These are phyloP conservation scores for Neodon shergylaensis DNA, from an alignment of 2,113 vertebrate genomes.

Conservation along the genomic window DNA sequence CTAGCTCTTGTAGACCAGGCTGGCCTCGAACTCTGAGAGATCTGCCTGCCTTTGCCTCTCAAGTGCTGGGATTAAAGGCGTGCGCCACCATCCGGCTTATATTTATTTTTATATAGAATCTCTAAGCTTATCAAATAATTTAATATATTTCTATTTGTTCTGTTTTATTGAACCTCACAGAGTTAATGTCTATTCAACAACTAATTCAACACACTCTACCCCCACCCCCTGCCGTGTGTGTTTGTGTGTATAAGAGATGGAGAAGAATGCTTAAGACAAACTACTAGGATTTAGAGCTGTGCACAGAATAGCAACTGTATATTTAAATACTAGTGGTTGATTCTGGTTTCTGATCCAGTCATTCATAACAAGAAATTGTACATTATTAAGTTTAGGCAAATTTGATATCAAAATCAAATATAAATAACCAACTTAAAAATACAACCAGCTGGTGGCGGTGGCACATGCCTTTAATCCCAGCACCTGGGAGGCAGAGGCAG, in stretches of 20 bases:
- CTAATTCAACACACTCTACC: neutral
- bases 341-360: conserved; percentile 42
- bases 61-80: too few relatives aligned
- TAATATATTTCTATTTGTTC: conserved; percentile 7
- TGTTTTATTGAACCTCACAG: conserved; percentile 13
- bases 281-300: conserved; percentile 11
- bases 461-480: too few relatives aligned
- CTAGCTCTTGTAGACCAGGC: too few relatives aligned
- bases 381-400: conserved; percentile 57
- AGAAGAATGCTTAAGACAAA: conserved; percentile 40
- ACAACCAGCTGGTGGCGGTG: too few relatives aligned
- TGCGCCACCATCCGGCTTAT: too few relatives aligned
- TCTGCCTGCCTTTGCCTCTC: too few relatives aligned
- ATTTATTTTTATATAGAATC: neutral
- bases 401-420: conserved; percentile 31
- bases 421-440: neutral
- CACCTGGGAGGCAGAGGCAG: too few relatives aligned
- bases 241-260: neutral
- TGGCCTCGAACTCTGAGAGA: too few relatives aligned
- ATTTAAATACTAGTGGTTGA: conserved; percentile 51
- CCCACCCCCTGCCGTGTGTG: neutral
- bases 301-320: neutral
- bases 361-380: conserved; percentile 63
- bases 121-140: conserved; percentile 26
- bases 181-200: neutral